Percentiles rank a stretch among this genome's conserved stretches.
phyloP scores from a whole-genome alignment of 2,888 invertebrate genomes.

The Itoplectis maculator region DNA sequence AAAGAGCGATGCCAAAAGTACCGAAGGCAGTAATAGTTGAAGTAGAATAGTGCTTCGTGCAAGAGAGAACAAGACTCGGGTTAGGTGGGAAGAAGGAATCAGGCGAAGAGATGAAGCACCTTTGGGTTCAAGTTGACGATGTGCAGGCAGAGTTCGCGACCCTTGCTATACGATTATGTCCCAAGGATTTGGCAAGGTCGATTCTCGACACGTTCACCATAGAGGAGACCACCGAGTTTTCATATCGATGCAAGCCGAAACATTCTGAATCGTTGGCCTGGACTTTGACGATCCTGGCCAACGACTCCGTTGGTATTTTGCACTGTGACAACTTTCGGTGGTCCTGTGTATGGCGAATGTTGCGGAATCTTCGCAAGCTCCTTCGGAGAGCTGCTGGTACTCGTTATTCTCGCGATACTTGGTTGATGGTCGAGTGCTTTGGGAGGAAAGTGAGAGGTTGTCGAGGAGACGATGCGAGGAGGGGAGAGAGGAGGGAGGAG shows the following conservation, averaged over 20 bases:
- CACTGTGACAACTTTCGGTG: background rate
- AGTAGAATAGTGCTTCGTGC: constrained; percentile 50
- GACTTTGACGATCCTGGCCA: constrained; percentile 20
- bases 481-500: no score
- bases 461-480: constrained; percentile 31
- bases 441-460: constrained; percentile 26
- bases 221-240: constrained; percentile 2
- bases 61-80: background rate
- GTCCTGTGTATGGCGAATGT: background rate
- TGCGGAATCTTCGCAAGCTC: constrained; percentile 22
- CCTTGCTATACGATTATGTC: constrained; percentile 25
- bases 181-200: constrained; percentile 42
- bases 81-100: constrained; percentile 1
- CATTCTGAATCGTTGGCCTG: constrained; percentile 19
- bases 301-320: constrained; percentile 10
- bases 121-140: constrained; percentile 40
- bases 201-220: constrained; percentile 1
- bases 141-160: constrained; percentile 16
- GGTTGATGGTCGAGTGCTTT: constrained; percentile 56
- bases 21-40: constrained; percentile 43
- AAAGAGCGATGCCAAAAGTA: constrained; percentile 31
- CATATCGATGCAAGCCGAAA: constrained; percentile 22
- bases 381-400: background rate
- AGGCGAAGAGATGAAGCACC: background rate
- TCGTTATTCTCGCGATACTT: constrained; percentile 18